Conservation (phyloP, 2,797 vertebrate species). For the Threskiornis aethiopicus region DNA sequence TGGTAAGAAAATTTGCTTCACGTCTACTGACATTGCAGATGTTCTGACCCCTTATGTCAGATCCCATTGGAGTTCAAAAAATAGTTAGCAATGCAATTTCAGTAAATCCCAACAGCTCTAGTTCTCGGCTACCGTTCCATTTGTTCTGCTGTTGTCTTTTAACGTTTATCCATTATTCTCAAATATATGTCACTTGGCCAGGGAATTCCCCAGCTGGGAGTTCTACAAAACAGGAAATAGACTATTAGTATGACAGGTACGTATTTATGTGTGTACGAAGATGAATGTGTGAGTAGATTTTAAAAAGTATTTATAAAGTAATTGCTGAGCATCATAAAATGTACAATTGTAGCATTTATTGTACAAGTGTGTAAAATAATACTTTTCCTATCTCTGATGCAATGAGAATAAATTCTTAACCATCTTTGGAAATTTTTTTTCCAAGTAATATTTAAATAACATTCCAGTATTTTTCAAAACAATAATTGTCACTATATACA, state of each 20-base stretch:
- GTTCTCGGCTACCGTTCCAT: background rate
- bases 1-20: conserved; percentile 62
- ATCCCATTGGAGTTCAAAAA: background rate
- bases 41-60: background rate
- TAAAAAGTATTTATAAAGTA: background rate
- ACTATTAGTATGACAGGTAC: background rate
- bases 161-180: background rate
- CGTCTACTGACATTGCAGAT: background rate
- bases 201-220: background rate
- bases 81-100: background rate
- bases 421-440: background rate
- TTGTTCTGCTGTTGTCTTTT: background rate
- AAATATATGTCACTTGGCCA: background rate
- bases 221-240: background rate
- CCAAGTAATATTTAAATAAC: background rate
- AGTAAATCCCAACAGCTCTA: background rate
- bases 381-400: background rate
- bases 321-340: background rate
- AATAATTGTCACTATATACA: rapidly evolving
- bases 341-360: background rate
- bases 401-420: background rate
- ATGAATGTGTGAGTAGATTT: background rate
- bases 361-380: background rate
- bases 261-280: background rate
- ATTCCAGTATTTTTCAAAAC: background rate